Evolutionary conservation across 2,113 vertebrate genomes (phyloP), one percentile per base, ranked within the genome.

Genomic region (Perognathus longimembris): DNA sequence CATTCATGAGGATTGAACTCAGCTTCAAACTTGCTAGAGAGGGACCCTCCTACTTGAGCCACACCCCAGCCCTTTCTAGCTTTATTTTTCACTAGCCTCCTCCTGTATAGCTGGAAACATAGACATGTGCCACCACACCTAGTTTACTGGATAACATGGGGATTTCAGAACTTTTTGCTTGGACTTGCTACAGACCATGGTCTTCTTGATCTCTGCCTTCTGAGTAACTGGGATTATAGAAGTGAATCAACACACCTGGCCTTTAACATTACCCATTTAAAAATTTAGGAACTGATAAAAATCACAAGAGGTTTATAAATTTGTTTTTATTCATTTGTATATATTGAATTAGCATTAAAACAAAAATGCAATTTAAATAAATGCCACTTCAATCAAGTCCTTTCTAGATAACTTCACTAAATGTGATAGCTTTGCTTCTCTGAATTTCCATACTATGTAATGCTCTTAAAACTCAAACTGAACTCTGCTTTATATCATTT

Each of bases 361-460:
- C 9, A 24, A n/a, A 38, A 76, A 93, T 85, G 21, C 22, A 94
- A 79, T 82, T 94, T 79, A 79, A 38, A 88, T 88, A 84, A 70
- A 42, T 34, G 40, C 40, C 30, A 90, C 74, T 79, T 88, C 12
- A 30, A 5, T 90, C 57, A 82, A 54, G 17, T 34, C 32, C 59
- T 88, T 92, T 88, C 54, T 81, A 78, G 36, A 91, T 8, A 75
- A 75, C 54, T 71, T 59, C 28, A 70, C 34, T 57, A 63, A 15
- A 42, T 67, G 26, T 67, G 38, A 80, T 6, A 50, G 32, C 90
- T n/a, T 83, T 75, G 18, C 9, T 91, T 71, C 74, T 80, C 12
- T 45, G 45, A 81, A 4, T 79, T 32, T 90, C 40, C 14, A 32
- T 34, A 34, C 20, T 77, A 83, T 45, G 45, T 45, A 45, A 81